These are phyloP conservation scores for Syrrhaptes paradoxus DNA, from an alignment of 2,113 vertebrate species.

Conservation along the genomic window DNA sequence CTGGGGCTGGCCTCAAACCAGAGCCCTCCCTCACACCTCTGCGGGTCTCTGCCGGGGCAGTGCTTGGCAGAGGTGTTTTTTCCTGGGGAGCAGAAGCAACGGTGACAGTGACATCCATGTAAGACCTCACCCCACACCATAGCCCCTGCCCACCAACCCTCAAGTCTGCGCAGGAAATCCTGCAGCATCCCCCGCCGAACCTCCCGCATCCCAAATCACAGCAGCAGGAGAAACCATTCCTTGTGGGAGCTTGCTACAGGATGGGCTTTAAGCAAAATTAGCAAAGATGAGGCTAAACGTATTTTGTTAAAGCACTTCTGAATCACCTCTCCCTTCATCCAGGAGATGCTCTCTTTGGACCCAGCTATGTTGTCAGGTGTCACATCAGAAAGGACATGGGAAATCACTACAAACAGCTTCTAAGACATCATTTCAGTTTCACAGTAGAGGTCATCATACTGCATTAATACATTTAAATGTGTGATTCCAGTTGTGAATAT, in stretches of 20 bases:
- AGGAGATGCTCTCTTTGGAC: neutral
- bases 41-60: neutral
- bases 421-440: conserved; percentile 28
- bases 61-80: neutral
- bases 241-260: neutral
- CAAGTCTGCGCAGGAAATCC: neutral
- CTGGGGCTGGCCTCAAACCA: neutral
- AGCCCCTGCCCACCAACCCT: neutral
- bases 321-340: neutral
- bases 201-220: neutral
- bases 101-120: neutral
- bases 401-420: neutral
- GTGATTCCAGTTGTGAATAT: neutral
- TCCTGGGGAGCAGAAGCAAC: neutral
- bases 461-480: neutral
- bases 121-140: neutral
- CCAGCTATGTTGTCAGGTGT: neutral
- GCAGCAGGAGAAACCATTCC: neutral
- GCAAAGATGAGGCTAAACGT: neutral
- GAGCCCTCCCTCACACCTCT: neutral
- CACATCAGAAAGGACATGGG: neutral
- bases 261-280: neutral
- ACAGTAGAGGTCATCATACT: neutral
- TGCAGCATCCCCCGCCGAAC: neutral
- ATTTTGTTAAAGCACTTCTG: neutral